Evolutionary conservation across 2,797 vertebrate species (phyloP), one percentile per base, ranked within the genome.

Genomic region (Urocyon cinereoargenteus): DNA sequence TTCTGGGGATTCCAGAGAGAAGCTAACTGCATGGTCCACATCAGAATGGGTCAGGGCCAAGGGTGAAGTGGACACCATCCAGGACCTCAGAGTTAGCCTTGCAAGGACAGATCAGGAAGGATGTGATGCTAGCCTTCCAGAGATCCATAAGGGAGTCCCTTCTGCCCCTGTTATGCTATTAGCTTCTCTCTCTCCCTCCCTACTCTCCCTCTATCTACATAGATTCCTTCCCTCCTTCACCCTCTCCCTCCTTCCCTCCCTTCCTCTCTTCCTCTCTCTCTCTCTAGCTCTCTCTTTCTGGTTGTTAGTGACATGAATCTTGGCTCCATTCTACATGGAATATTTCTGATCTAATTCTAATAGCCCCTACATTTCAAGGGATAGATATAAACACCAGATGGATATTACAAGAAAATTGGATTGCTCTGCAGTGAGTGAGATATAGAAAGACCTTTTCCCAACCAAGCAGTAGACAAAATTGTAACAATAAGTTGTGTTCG

Each of bases 361-460:
- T 64, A 97, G 66, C 21, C 84, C 84, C 82, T 89, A 51, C 24
- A 36, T 93, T 97, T 96, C 94, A 87, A 97, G 87, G 91, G 86
- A 89, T 66, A 49, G 81, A 73, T 90, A 92, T 75, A 97, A 97
- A 96, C 77, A 93, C 81, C 75, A 97, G 96, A 90, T 92, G 93
- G 79, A 26, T 82, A 90, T 94, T 91, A 87, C 18, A 95, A 82
- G 91, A 93, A 97, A 97, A 96, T 82, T 73, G 59, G 64, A 87
- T 92, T 93, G 61, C 64, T 97, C 72, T 82, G 81, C 40, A 40
- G 79, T 16, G 70, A 94, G 53, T 57, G 93, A 96, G 90, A 73
- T 34, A 93, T 34, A 61, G 55, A 91, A 96, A 95, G 82, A 66
- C 55, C 75, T 78, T 96, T 97, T 59, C 40, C 26, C 14, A 82